A percentile compares a stretch with the other conserved stretches of the same genome.
These are phyloP conservation scores for Urophycis tenuis DNA, from an alignment of 2,797 vertebrate species.

Conservation along the genomic window DNA sequence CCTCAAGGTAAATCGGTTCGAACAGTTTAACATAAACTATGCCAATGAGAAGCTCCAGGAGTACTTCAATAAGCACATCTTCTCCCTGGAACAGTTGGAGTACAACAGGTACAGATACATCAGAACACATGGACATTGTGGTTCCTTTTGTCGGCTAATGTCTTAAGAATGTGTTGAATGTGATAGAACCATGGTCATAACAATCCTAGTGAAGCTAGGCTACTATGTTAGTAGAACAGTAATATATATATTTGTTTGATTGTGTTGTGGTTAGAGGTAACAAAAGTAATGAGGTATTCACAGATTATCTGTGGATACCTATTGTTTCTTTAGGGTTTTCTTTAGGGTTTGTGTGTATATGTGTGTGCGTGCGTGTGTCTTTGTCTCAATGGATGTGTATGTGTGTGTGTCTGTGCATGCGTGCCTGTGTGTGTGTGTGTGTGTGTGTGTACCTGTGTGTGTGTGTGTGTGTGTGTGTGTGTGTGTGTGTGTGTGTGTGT, in stretches of 20 bases:
- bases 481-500: too few species aligned
- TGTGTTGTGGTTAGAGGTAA: neutral
- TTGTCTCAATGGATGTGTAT: too few species aligned
- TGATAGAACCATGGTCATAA: neutral
- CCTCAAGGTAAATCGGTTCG: slow-evolving; percentile 68
- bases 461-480: too few species aligned
- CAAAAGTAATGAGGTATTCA: too few species aligned
- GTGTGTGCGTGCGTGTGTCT: too few species aligned
- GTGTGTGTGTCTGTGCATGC: too few species aligned
- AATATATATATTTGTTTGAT: neutral
- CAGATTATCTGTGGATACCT: too few species aligned
- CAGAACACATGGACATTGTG: neutral
- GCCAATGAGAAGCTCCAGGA: slow-evolving; percentile 74
- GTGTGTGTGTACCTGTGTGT: too few species aligned
- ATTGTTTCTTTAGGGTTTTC: too few species aligned
- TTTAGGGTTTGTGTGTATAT: too few species aligned
- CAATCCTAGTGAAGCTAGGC: neutral
- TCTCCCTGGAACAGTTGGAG: slow-evolving; percentile 85
- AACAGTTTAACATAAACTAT: slow-evolving; percentile 73
- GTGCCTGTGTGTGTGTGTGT: too few species aligned
- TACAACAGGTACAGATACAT: slow-evolving; percentile 78
- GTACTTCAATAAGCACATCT: slow-evolving; percentile 80
- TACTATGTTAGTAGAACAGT: neutral
- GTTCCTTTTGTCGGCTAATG: neutral
- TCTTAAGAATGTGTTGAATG: neutral